Evolutionary conservation across 2,113 vertebrate genomes (phyloP).

Genomic region (Nipponia nippon): DNA sequence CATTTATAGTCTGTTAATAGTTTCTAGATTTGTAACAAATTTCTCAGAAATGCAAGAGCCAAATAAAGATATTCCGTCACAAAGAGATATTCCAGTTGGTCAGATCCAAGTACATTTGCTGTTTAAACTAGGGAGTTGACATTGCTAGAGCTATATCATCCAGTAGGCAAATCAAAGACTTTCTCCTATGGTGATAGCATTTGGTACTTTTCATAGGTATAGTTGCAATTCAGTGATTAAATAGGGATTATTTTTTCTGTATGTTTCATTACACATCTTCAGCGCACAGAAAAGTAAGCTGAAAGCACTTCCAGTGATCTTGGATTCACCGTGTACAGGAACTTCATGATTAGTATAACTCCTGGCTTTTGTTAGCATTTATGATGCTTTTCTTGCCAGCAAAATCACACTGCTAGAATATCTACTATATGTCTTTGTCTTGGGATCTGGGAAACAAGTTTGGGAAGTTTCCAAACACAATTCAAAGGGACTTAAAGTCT

Average conservation of each 20-base stretch:
- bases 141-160: neutral
- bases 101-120: neutral
- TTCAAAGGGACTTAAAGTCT: neutral
- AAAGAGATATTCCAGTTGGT: neutral
- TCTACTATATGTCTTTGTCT: neutral
- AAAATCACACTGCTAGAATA: neutral
- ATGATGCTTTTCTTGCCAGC: neutral
- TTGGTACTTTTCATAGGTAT: neutral
- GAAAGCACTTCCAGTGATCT: neutral
- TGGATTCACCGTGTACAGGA: neutral
- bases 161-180: neutral
- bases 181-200: neutral
- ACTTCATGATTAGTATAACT: neutral
- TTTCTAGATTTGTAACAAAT: neutral
- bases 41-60: neutral
- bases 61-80: neutral
- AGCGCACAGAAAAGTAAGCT: neutral
- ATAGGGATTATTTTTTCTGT: neutral
- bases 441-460: neutral
- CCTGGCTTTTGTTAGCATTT: neutral
- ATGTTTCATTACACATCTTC: neutral
- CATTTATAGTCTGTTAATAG: neutral
- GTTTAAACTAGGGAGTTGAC: neutral
- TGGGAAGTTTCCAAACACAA: neutral
- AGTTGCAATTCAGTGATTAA: neutral